phyloP scores from a whole-genome alignment of 1,140 invertebrate species.

The Triops longicaudatus region DNA sequence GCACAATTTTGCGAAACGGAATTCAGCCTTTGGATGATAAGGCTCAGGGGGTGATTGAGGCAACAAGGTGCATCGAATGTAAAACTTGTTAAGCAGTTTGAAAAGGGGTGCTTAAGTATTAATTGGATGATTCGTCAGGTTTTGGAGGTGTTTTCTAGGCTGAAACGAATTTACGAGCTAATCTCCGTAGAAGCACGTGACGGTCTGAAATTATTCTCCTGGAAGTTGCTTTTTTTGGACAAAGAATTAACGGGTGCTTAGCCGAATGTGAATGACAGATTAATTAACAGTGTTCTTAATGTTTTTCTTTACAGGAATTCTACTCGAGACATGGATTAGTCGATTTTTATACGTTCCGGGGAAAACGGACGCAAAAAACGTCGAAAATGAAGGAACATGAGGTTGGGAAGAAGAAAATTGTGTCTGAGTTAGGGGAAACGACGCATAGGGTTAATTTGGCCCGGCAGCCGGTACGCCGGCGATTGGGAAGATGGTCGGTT shows the following conservation, averaged over 20 bases:
- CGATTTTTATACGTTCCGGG: background rate
- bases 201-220: no score
- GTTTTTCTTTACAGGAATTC: background rate
- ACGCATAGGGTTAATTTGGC: background rate
- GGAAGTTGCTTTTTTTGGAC: background rate
- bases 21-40: no score
- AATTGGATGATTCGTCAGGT: no score
- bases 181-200: no score
- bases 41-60: no score
- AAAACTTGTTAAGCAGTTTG: no score
- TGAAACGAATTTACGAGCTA: no score
- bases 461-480: background rate
- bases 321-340: background rate
- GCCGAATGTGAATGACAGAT: background rate
- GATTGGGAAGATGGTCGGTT: slow-evolving; percentile 16
- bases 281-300: background rate
- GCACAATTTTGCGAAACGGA: no score
- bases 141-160: no score
- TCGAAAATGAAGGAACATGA: background rate
- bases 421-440: background rate
- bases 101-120: no score
- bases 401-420: background rate
- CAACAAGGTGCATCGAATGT: no score
- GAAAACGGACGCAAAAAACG: background rate
- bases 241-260: background rate